Evolutionary conservation across 1,140 invertebrate species (phyloP), one percentile per base, ranked within the genome.

Genomic region (Pseudomyrmex concolor): DNA sequence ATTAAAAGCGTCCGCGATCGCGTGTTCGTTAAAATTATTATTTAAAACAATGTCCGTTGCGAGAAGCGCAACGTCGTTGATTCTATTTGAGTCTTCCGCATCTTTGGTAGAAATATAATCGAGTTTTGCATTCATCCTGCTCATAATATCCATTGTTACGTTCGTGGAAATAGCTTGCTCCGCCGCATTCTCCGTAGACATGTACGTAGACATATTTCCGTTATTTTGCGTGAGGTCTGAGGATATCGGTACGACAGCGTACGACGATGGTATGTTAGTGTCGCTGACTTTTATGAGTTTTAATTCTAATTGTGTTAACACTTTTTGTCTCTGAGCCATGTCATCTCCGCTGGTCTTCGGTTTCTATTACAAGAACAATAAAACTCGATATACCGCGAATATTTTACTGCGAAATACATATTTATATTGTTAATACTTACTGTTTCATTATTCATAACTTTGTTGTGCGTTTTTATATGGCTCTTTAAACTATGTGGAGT

Each of bases 401-500:
- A 34, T 34, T 34, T 7, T 34, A 34, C 5, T 34, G 34, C 34
- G 0, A 34, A 34, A 34, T 34, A 34, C 5, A 34, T 34, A 34
- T 7, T 34, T 34, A 7, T 34, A 34, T 7, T 78, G 25, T 64
- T 66, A 82, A 73, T 87, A 91, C 88, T 84, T 88, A 94, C 93
- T 34, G 13, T 80, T 77, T 91, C 86, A 10, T 74, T 83, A 68
- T 88, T 87, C 62, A 87, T 84, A 74, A 85, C 73, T 92, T 94
- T 94, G 70, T 93, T 93, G 80, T 94, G 92, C 73, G 96, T 96
- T 92, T 96, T 96, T 60, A 96, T 94, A 89, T 98, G 97, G 34
- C 96, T 96, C 90, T 97, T 97, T 1, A 98, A 91, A 92, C 97
- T 97, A 88, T 98, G 97, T 12, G 96, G 95, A 1, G 97, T 97